Evolutionary conservation across 2,797 vertebrate species (phyloP), one percentile per base, ranked within the genome.

Genomic region (Pipistrellus pygmaeus): DNA sequence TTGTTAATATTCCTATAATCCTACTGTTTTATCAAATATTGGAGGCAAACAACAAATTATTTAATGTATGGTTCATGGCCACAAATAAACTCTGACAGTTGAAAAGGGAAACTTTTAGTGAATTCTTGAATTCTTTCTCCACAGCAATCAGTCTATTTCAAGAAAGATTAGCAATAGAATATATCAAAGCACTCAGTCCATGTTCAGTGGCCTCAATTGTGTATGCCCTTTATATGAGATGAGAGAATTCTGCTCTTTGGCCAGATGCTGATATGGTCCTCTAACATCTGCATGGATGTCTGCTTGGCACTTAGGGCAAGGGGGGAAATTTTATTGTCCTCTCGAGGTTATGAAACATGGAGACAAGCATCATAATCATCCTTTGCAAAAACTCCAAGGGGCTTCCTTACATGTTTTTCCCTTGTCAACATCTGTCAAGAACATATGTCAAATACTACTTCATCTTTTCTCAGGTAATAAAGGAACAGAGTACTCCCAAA

Each of bases 371-470:
- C 89, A 64, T 94, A 94, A 97, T 95, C 53, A 35, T 84, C 64
- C 82, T 96, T 86, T 80, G 80, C 27, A 96, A 89, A 3, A 2
- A 93, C 84, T 95, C 94, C 51, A 68, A 6, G 0, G 1, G 76
- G 83, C 62, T 85, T 92, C 87, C 8, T 46, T 82, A 94, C 91
- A 77, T 88, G 72, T 38, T 85, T 96, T 95, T 91, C 87, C 80
- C 90, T 96, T 94, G 95, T 95, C 95, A 95, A 84, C 93, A 96
- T 41, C 93, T 96, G 72, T 73, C 95, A 97, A 88, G 78, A 90
- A 77, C 80, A 94, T 57, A 25, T 41, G 72, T 62, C 82, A 91
- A 53, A 95, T 93, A 87, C 78, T 84, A 3, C 30, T 91, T 44
- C 15, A 66, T 96, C 85, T 96, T 97, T 93, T 90, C 77, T 84